Evolutionary conservation across 2,797 vertebrate genomes (phyloP).

Genomic region (Manis crassicaudata): DNA sequence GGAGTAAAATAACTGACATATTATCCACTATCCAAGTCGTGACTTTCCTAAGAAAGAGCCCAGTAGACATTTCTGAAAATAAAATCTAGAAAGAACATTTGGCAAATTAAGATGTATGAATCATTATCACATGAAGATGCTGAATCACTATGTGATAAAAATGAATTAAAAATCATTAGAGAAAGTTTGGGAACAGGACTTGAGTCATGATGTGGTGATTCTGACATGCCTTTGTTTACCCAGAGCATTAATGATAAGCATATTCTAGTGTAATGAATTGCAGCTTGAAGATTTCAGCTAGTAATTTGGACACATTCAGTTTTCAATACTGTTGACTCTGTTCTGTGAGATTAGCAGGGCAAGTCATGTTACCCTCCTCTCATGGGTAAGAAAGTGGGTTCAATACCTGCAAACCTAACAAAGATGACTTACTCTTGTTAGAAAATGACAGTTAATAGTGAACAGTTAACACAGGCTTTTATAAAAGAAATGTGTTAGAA

Average conservation of each 20-base stretch:
- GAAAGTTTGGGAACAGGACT: slow-evolving; percentile 5
- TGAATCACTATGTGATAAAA: slow-evolving; percentile 67
- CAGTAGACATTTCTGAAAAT: slow-evolving; percentile 65
- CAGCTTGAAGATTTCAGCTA: background rate
- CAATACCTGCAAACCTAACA: background rate
- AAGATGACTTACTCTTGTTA: background rate
- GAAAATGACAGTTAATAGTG: background rate
- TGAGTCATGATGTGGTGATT: slow-evolving; percentile 15
- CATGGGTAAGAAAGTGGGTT: background rate
- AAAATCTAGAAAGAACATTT: slow-evolving; percentile 62
- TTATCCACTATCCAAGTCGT: slow-evolving; percentile 44
- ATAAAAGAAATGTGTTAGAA: background rate
- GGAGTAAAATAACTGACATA: slow-evolving; percentile 52
- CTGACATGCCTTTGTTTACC: slow-evolving; percentile 37
- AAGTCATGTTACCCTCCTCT: background rate
- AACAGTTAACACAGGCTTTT: background rate
- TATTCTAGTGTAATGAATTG: background rate
- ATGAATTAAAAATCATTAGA: slow-evolving; percentile 43
- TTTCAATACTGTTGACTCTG: background rate
- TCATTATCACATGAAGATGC: slow-evolving; percentile 63
- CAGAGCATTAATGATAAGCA: background rate
- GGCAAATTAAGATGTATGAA: slow-evolving; percentile 62
- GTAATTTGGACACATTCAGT: background rate
- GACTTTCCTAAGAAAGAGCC: slow-evolving; percentile 62
- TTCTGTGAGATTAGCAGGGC: background rate